Conservation (phyloP, 2,797 vertebrate species). For the Melanotaenia nigrans region DNA sequence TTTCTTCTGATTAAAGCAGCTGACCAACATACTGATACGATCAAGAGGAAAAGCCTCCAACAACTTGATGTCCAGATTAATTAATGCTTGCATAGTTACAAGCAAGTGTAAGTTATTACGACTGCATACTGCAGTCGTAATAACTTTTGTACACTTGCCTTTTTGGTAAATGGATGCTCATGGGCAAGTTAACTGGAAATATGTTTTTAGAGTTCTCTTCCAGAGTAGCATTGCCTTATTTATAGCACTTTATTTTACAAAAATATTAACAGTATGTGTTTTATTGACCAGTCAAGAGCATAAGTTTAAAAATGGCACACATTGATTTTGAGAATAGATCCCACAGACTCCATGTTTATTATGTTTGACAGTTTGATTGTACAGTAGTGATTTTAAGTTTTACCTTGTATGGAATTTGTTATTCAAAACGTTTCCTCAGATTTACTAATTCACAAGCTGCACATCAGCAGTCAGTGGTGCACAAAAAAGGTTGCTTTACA, state of each 20-base stretch:
- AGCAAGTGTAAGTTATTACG: no score
- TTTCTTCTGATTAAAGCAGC: background rate
- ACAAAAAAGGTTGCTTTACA: conserved; percentile 40
- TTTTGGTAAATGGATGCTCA: conserved; percentile 2
- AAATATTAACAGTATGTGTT: conserved; percentile 4
- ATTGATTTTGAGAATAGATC: background rate
- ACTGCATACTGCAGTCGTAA: background rate
- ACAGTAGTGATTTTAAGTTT: conserved; percentile 19
- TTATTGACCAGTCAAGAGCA: conserved; percentile 47
- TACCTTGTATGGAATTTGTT: background rate
- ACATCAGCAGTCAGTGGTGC: conserved; percentile 34
- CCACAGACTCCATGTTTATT: conserved; percentile 20
- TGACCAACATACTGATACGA: background rate
- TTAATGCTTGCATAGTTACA: background rate
- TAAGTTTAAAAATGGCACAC: conserved; percentile 33
- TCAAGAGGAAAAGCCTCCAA: background rate
- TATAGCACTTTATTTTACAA: background rate
- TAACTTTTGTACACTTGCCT: background rate
- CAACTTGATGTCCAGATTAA: background rate
- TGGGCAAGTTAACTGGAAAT: background rate
- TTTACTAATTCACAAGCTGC: conserved; percentile 15
- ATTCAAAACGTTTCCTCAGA: conserved; percentile 15
- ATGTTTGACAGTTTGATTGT: conserved; percentile 57
- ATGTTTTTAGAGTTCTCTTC: background rate
- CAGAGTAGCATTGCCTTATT: background rate